Base-by-base conservation (phyloP, 2,113 vertebrate genomes). In the Turnix velox region DNA sequence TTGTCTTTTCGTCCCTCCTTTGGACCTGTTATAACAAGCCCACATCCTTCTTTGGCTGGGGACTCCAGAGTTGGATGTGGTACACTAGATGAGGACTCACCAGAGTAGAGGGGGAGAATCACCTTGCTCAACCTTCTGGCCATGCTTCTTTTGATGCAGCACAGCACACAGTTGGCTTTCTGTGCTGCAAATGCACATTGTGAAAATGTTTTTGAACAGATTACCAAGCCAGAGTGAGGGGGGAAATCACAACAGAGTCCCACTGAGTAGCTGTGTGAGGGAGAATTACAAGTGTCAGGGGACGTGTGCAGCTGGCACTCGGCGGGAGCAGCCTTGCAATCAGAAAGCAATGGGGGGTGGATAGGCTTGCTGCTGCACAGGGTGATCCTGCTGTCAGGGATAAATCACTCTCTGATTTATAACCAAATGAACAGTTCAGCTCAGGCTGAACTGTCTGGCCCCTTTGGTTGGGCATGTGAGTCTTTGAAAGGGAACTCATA, bases 401-500 rank as follows among this genome's bases (percentile, higher is more conserved):
- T 4, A 43, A 76, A 68, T 20, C 6, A 2, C 48, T 37, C 17
- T 4, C 49, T 83, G 40, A 52, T 94, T 83, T 40, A 28, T 14
- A 12, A 31, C 10, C 9, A 37, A 33, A 80, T 5, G 25, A 57
- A 20, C 0, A 0, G 12, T 4, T 43, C n/a, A 6, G 30, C 67
- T 68, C 35, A 12, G 6, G 6, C 30, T 17, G 43, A 49, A 37
- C n/a, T 27, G 20, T 3, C 39, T 61, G 40, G 14, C 4, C 11
- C 2, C 15, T 42, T 14, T 4, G 23, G 16, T 20, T 57, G 51
- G 43, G 42, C 0, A 0, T 49, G 17, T 11, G 55, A 49, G 39
- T 46, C 33, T 61, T 54, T 61, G 51, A 13, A 4, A 42, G 43
- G 30, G 18, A 0, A 1, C 13, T 51, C 0, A 0, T 9, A 1